A percentile compares a stretch with the other conserved stretches of the same genome.
Evolutionary conservation across 2,888 invertebrate genomes (phyloP).

Genomic region (Epistrophe eligans): DNA sequence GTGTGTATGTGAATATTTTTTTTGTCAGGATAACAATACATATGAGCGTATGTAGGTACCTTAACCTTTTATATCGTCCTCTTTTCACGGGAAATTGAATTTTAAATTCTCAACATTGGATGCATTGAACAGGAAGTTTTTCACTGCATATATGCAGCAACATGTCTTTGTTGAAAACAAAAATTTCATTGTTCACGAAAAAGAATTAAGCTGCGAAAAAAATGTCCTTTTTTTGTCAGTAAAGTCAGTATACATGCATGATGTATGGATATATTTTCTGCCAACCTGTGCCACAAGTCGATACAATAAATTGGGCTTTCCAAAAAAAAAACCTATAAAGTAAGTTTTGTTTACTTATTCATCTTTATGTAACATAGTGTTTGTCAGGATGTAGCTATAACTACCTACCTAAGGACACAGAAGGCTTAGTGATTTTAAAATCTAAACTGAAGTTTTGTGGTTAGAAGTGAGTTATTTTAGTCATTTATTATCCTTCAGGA

Average conservation of each 20-base stretch:
- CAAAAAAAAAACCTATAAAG: not conserved
- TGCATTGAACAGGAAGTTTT: slow-evolving; percentile 8
- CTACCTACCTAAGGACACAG: slow-evolving; percentile 8
- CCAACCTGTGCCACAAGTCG: not conserved
- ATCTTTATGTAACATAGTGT: not conserved
- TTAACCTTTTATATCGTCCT: not conserved
- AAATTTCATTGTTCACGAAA: slow-evolving; percentile 7
- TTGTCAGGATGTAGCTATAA: not conserved
- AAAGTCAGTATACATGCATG: not conserved
- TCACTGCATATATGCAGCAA: slow-evolving; percentile 26
- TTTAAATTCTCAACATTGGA: slow-evolving; percentile 16
- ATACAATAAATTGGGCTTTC: not conserved
- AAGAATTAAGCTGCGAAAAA: not conserved
- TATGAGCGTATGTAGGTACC: not conserved
- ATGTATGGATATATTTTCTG: not conserved
- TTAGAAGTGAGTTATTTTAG: slow-evolving; percentile 6
- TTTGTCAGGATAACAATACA: slow-evolving; percentile 10
- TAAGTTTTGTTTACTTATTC: slow-evolving; percentile 22
- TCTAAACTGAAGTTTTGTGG: not conserved
- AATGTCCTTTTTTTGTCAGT: slow-evolving; percentile 9
- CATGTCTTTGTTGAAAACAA: slow-evolving; percentile 18
- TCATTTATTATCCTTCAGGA: slow-evolving; percentile 23
- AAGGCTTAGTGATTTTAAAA: not conserved
- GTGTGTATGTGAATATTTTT: slow-evolving; percentile 2
- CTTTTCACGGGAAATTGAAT: slow-evolving; percentile 22